Conservation (phyloP, 2,888 invertebrate genomes). For the Temnothorax ravouxi region DNA sequence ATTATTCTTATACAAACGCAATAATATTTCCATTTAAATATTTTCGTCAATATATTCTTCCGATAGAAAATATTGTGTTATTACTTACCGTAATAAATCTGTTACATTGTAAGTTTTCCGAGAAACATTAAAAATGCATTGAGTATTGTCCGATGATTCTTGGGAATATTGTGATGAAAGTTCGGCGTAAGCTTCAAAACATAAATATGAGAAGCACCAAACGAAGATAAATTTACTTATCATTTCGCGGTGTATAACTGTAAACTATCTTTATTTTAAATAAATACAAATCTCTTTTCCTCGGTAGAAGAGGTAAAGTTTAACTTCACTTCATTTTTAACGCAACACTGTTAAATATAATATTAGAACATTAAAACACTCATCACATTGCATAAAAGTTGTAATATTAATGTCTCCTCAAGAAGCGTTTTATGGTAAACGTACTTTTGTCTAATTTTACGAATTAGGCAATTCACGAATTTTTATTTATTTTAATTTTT, state of each 20-base stretch:
- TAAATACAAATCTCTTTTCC: not conserved
- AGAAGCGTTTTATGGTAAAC: not conserved
- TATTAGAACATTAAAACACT: constrained; percentile 3
- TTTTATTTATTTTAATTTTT: not conserved
- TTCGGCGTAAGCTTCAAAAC: constrained; percentile 23
- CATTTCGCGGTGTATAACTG: constrained; percentile 47
- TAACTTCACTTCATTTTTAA: not conserved
- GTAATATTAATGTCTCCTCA: not conserved
- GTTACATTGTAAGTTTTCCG: constrained; percentile 75
- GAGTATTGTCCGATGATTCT: constrained; percentile 42
- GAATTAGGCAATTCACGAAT: not conserved
- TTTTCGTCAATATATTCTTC: not conserved
- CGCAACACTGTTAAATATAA: not conserved
- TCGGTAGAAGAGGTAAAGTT: not conserved
- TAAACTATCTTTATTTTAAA: constrained; percentile 1
- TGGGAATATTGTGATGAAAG: constrained; percentile 27
- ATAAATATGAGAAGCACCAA: constrained; percentile 46
- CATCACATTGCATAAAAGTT: not conserved
- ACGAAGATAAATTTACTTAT: constrained; percentile 55
- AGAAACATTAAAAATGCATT: constrained; percentile 74
- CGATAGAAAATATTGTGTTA: constrained; percentile 7
- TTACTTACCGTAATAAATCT: constrained; percentile 81
- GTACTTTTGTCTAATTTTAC: not conserved
- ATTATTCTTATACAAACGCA: not conserved
- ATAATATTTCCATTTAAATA: not conserved